These are phyloP conservation scores for Drosophila kohkoa DNA, from an alignment of 1,140 invertebrate species.

Conservation along the genomic window DNA sequence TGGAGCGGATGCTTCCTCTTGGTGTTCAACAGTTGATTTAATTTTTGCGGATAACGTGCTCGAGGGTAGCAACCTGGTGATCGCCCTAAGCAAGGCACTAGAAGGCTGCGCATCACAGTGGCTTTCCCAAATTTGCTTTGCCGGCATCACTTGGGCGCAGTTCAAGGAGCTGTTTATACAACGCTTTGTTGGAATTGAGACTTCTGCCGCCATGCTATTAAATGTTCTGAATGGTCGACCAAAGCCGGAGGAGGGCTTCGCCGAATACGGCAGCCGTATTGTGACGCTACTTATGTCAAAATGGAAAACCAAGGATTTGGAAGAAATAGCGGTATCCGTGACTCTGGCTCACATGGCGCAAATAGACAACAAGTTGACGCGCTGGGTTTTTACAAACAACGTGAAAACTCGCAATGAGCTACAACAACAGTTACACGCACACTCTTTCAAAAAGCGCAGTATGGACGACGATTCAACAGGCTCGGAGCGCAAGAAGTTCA, in stretches of 20 bases:
- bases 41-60: not conserved
- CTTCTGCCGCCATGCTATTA: constrained; percentile 2
- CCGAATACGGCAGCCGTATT: constrained; percentile 38
- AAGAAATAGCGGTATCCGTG: constrained; percentile 34
- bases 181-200: too few species aligned
- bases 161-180: constrained; percentile 2
- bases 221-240: constrained; percentile 32
- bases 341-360: too few species aligned
- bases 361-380: too few species aligned
- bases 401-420: constrained; percentile 12
- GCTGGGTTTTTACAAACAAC: constrained; percentile 24
- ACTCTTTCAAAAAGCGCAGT: constrained; percentile 31
- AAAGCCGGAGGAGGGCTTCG: constrained; percentile 20
- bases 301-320: constrained; percentile 27
- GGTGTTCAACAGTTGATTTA: not conserved
- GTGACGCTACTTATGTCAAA: constrained; percentile 34
- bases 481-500: too few species aligned
- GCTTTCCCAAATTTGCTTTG: too few species aligned
- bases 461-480: too few species aligned
- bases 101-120: too few species aligned
- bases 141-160: too few species aligned
- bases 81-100: not conserved
- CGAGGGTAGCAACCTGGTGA: not conserved
- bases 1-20: not conserved
- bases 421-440: constrained; percentile 20